Evolutionary conservation across 2,797 vertebrate species (phyloP).

Genomic region (Atherinosoma microstoma): DNA sequence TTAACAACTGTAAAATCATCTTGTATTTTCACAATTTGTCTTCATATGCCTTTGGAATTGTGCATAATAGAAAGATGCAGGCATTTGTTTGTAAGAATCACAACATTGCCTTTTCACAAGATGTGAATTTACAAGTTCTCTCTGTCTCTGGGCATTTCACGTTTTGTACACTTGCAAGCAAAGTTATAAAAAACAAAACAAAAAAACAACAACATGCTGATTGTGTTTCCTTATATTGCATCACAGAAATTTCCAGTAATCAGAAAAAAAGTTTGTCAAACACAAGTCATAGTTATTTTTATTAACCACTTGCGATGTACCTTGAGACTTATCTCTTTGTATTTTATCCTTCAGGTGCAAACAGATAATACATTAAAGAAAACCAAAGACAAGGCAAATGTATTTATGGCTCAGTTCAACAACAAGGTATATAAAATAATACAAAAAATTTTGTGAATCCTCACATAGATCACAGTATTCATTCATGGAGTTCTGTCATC

Average conservation of each 20-base stretch:
- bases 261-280: not conserved
- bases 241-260: not conserved
- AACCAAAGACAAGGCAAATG: not conserved
- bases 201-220: not conserved
- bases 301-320: too few relatives aligned
- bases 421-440: not conserved
- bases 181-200: not conserved
- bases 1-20: conserved; percentile 38
- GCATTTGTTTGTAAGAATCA: conserved; percentile 37
- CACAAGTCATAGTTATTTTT: not conserved
- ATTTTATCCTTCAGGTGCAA: not conserved
- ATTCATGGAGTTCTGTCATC: not conserved
- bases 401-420: not conserved
- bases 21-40: conserved; percentile 21
- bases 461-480: not conserved
- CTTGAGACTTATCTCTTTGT: too few relatives aligned
- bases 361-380: not conserved
- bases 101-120: conserved; percentile 41
- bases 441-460: not conserved
- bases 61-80: conserved; percentile 26
- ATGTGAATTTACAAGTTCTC: not conserved
- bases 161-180: not conserved
- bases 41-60: conserved; percentile 35
- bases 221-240: not conserved
- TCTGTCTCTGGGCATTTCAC: not conserved